Evolutionary conservation across 2,113 vertebrate genomes (phyloP).

Genomic region (Ovis canadensis): DNA sequence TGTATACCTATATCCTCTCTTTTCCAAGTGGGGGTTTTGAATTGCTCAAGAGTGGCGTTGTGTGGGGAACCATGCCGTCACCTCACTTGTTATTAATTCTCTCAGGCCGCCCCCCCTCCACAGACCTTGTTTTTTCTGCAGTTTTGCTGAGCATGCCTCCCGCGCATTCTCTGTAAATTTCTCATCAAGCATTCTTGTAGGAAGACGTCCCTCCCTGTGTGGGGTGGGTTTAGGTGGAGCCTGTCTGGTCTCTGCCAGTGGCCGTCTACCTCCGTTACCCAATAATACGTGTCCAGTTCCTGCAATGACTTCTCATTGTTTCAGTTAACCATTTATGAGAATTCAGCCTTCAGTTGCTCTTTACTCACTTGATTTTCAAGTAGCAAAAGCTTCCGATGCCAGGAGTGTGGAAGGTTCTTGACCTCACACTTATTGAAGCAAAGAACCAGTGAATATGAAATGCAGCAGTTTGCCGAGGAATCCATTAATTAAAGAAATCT

Average conservation of each 20-base stretch:
- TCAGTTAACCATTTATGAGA: not conserved
- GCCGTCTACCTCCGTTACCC: not conserved
- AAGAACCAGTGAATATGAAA: not conserved
- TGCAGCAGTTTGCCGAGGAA: not conserved
- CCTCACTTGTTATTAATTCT: not conserved
- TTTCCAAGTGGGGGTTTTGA: not conserved
- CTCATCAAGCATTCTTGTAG: not conserved
- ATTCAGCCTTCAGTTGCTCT: not conserved
- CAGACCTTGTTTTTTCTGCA: not conserved
- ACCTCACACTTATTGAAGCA: not conserved
- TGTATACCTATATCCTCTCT: not conserved
- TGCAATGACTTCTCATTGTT: not conserved
- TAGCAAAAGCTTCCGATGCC: not conserved
- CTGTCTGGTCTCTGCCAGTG: not conserved
- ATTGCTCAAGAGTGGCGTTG: not conserved
- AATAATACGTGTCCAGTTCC: not conserved
- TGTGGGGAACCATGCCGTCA: accelerated
- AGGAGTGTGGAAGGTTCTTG: not conserved
- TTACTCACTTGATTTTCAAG: not conserved
- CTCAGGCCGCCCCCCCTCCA: not conserved
- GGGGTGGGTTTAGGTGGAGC: not conserved
- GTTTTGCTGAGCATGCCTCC: not conserved
- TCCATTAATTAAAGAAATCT: not conserved
- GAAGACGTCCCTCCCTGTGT: not conserved
- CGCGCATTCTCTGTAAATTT: not conserved